A percentile compares a stretch with the other conserved stretches of the same genome.
Evolutionary conservation across 2,113 vertebrate species (phyloP).

Genomic region (Tychaedon coryphoeus): DNA sequence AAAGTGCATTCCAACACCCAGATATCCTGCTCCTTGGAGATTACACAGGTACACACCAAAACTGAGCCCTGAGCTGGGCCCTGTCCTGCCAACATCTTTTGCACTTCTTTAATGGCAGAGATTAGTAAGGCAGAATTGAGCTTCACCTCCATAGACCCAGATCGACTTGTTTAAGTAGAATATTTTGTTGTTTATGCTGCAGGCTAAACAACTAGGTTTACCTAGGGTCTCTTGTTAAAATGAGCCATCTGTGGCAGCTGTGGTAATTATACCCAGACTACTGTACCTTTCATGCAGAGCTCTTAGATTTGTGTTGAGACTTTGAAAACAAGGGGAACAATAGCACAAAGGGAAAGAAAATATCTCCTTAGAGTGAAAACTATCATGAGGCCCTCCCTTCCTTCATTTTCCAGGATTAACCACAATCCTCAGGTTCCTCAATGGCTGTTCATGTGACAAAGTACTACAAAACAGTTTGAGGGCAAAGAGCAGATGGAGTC

Average conservation of each 20-base stretch:
- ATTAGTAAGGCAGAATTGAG: constrained; percentile 58
- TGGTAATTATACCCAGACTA: constrained; percentile 72
- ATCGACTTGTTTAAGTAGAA: constrained; percentile 71
- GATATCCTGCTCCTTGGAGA: background rate
- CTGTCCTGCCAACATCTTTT: background rate
- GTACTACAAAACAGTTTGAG: background rate
- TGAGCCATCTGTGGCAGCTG: constrained; percentile 75
- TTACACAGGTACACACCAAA: background rate
- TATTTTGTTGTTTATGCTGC: constrained; percentile 78
- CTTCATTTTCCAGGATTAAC: constrained; percentile 23
- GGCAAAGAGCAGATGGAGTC: background rate
- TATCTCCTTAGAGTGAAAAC: constrained; percentile 36
- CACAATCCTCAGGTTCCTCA: background rate
- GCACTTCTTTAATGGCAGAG: constrained; percentile 50
- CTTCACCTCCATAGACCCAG: constrained; percentile 62
- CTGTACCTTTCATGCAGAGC: constrained; percentile 72
- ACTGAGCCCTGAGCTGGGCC: constrained; percentile 20
- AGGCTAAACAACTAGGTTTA: constrained; percentile 76
- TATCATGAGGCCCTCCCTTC: constrained; percentile 23
- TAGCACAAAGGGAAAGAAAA: constrained; percentile 49
- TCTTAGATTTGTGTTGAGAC: constrained; percentile 64
- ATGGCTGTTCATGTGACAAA: background rate
- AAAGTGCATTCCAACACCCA: background rate
- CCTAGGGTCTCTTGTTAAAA: constrained; percentile 75
- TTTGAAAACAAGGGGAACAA: constrained; percentile 67